A percentile compares a stretch with the other conserved stretches of the same genome.
Evolutionary conservation across 37 sponge, comb jelly and placozoan genomes (phyloP).

Genomic region (Aphrocallistes beatrix): DNA sequence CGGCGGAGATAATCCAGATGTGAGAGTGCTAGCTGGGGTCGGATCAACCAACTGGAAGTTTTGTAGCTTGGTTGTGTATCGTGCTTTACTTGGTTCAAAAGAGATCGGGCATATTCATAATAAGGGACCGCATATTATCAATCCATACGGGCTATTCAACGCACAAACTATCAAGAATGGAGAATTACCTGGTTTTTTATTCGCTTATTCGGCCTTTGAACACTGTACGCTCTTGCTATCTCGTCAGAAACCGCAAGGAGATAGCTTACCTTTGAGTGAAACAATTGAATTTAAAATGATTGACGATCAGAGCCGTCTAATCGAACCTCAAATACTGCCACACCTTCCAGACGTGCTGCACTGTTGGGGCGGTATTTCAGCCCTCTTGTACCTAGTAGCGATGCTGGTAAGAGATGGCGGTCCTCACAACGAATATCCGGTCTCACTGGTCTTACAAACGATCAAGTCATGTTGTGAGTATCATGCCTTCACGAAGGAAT

Average conservation of each 20-base stretch:
- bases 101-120: not conserved
- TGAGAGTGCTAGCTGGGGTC: not conserved
- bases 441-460: not conserved
- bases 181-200: not conserved
- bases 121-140: not conserved
- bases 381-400: not conserved
- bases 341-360: not conserved
- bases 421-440: not conserved
- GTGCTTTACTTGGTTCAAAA: not conserved
- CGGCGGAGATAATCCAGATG: not conserved
- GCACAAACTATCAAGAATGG: not conserved
- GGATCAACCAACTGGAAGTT: constrained; percentile 11
- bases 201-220: not conserved
- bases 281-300: constrained; percentile 3
- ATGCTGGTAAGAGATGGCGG: constrained; percentile 8
- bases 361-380: constrained; percentile 9
- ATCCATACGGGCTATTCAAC: not conserved
- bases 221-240: not conserved
- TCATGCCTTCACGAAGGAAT: not conserved
- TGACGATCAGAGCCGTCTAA: not conserved
- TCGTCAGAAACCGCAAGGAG: not conserved
- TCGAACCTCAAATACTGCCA: not conserved
- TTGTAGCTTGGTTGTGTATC: not conserved
- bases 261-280: not conserved
- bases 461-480: not conserved